Conservation (phyloP, 2,797 vertebrate species). For the Phaenicophaeus curvirostris region DNA sequence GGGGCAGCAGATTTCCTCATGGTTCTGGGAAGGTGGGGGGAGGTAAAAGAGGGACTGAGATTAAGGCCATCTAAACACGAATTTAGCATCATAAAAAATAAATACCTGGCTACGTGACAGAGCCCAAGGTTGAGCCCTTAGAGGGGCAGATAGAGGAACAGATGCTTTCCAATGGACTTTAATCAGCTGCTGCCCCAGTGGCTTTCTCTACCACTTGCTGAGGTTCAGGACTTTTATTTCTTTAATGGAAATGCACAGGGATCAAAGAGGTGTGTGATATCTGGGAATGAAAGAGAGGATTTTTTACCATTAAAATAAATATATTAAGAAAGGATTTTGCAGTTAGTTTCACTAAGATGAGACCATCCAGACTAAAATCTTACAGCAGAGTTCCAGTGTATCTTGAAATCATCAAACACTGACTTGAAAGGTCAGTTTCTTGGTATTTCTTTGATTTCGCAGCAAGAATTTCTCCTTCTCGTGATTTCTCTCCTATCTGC, state of each 20-base stretch:
- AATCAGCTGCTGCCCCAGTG: background rate
- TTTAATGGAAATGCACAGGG: background rate
- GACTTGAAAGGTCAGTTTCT: background rate
- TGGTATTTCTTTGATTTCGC: background rate
- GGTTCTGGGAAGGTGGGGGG: background rate
- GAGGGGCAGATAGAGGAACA: background rate
- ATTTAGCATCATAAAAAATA: conserved; percentile 35
- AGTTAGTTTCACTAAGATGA: background rate
- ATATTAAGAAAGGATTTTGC: background rate
- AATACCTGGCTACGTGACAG: background rate
- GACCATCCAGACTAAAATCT: background rate
- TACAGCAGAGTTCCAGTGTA: background rate
- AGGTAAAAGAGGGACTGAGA: background rate
- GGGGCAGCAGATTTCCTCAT: conserved; percentile 46
- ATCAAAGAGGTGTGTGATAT: background rate
- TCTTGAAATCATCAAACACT: background rate
- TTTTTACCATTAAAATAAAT: background rate
- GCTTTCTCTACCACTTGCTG: background rate
- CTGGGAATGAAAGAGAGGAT: background rate
- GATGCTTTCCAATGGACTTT: background rate
- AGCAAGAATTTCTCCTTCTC: background rate
- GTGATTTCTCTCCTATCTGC: background rate
- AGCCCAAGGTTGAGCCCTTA: background rate
- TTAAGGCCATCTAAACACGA: background rate
- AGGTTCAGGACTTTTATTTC: background rate